Conservation (phyloP, 2,888 invertebrate species). For the Pterostichus madidus region DNA sequence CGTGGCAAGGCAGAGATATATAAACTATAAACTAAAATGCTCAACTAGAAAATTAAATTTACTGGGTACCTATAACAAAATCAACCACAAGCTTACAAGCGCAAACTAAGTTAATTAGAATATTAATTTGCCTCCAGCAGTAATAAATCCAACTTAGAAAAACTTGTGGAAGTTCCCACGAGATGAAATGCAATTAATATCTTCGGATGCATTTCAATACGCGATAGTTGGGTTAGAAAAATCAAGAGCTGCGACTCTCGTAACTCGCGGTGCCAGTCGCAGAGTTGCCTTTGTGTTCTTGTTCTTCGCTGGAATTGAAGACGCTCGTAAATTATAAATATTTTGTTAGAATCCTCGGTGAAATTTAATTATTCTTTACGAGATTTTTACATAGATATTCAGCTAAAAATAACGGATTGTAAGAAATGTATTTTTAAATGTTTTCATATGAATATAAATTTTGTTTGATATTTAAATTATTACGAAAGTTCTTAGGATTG, state of each 20-base stretch:
- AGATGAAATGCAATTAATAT: slow-evolving; percentile 49
- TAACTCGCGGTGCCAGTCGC: slow-evolving; percentile 20
- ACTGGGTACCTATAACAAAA: no score
- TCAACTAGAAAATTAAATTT: no score
- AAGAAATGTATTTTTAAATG: no score
- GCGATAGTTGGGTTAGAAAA: slow-evolving; percentile 5
- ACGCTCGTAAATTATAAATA: slow-evolving; percentile 9
- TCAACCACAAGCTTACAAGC: no score
- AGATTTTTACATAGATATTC: slow-evolving; percentile 8
- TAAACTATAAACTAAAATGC: no score
- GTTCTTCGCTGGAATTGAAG: not conserved
- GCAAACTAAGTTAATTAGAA: slow-evolving; percentile 36
- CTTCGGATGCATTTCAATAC: slow-evolving; percentile 37
- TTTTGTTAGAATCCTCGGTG: not conserved
- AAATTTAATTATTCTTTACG: slow-evolving; percentile 14
- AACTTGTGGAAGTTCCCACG: slow-evolving; percentile 43
- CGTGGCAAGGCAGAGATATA: no score
- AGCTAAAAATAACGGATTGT: not conserved
- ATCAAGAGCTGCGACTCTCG: not conserved
- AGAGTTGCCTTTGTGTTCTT: not conserved
- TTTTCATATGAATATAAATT: no score
- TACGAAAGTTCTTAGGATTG: no score
- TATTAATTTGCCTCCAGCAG: slow-evolving; percentile 29
- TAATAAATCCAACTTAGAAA: slow-evolving; percentile 41
- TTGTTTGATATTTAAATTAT: no score